Evolutionary conservation across 2,113 vertebrate genomes (phyloP).

Genomic region (Narcine bancroftii): DNA sequence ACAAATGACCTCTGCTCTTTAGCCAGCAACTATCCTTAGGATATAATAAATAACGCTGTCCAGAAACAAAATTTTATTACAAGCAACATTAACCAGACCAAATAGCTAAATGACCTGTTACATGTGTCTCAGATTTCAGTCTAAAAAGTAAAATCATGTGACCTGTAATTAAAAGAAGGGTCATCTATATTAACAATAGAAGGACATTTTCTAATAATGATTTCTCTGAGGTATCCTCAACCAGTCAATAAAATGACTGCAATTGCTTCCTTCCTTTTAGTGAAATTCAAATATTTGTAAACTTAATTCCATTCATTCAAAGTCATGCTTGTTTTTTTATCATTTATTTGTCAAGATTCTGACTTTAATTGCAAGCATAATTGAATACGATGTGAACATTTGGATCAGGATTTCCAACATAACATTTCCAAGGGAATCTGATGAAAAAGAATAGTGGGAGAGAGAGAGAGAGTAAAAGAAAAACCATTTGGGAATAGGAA

Average conservation of each 20-base stretch:
- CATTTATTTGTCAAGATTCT: neutral
- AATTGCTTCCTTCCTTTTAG: neutral
- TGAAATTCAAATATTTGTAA: neutral
- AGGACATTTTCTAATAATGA: neutral
- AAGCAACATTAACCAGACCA: neutral
- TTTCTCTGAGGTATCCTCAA: neutral
- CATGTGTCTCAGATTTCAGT: neutral
- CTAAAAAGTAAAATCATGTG: neutral
- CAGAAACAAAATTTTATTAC: neutral
- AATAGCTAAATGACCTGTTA: conserved; percentile 7
- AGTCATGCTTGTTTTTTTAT: neutral
- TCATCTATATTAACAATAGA: neutral
- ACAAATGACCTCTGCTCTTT: neutral
- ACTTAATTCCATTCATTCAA: conserved; percentile 9
- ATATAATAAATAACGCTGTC: neutral
- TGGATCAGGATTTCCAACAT: neutral
- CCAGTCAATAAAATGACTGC: neutral
- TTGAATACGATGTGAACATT: neutral
- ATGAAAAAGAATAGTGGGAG: neutral
- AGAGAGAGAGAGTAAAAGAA: neutral
- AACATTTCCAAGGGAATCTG: neutral
- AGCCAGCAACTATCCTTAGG: neutral
- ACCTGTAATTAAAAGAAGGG: conserved; percentile 3
- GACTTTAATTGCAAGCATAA: neutral
- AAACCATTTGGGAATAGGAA: neutral